phyloP scores from a whole-genome alignment of 1,140 invertebrate species.

The Drosophila nannoptera region DNA sequence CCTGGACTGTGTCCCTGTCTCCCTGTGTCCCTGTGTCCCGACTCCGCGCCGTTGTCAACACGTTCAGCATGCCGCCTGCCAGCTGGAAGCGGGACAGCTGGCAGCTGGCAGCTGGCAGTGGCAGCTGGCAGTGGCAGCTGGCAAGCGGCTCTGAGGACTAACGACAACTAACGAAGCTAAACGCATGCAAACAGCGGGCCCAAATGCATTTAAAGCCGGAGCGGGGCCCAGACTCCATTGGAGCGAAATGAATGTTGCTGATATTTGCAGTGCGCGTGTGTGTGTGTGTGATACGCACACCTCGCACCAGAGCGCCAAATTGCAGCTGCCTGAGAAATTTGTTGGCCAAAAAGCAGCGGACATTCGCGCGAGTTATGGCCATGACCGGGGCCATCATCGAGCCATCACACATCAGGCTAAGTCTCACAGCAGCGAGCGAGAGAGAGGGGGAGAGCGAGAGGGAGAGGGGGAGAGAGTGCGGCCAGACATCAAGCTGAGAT shows the following conservation, averaged over 20 bases:
- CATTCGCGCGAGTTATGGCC: conserved; percentile 27
- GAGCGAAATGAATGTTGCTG: conserved; percentile 38
- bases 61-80: conserved; percentile 32
- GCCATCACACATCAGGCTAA: neutral
- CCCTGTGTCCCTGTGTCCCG: neutral
- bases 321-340: conserved; percentile 16
- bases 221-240: neutral
- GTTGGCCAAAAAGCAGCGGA: conserved; percentile 6
- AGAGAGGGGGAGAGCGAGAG: no score
- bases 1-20: no score
- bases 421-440: no score
- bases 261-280: conserved; percentile 37
- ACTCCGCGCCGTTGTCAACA: conserved; percentile 27
- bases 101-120: conserved; percentile 29
- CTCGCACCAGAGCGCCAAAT: conserved; percentile 19
- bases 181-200: conserved; percentile 62
- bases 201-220: conserved; percentile 43
- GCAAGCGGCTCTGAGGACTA: conserved; percentile 53
- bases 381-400: conserved; percentile 29
- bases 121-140: conserved; percentile 29
- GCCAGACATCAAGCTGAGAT: no score
- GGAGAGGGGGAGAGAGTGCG: no score
- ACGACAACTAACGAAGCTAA: conserved; percentile 66
- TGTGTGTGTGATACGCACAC: conserved; percentile 30
- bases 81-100: conserved; percentile 31